These are phyloP conservation scores for Hoplostethus mediterraneus DNA, from an alignment of 2,797 vertebrate genomes.

Conservation along the genomic window DNA sequence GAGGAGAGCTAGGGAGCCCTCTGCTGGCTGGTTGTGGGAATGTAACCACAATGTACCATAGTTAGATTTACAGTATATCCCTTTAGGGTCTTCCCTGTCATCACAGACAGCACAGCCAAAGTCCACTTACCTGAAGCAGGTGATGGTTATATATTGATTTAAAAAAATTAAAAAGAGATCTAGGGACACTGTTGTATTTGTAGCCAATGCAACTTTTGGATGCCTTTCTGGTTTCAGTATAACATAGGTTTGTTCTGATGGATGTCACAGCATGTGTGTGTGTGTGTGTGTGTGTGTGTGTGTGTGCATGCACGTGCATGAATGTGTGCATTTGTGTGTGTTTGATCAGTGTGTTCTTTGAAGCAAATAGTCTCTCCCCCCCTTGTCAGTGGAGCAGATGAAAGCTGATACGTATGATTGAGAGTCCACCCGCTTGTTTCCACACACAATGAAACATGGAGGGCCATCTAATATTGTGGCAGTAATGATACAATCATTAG, in stretches of 20 bases:
- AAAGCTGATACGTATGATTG: constrained; percentile 72
- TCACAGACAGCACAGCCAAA: constrained; percentile 18
- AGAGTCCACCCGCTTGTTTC: constrained; percentile 53
- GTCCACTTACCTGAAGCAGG: constrained; percentile 6
- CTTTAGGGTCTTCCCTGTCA: constrained; percentile 6
- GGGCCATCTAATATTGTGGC: constrained; percentile 54
- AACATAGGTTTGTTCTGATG: constrained; percentile 1
- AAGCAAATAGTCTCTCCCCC: constrained; percentile 68
- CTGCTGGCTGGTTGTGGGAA: constrained; percentile 51
- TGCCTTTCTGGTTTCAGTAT: constrained; percentile 1
- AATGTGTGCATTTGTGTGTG: constrained; percentile 7
- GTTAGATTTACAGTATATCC: too few relatives aligned
- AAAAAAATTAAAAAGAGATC: background rate
- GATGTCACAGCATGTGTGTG: constrained; percentile 18
- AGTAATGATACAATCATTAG: constrained; percentile 61
- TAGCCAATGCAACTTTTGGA: background rate
- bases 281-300: constrained; percentile 40
- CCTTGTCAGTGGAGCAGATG: constrained; percentile 46
- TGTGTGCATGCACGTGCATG: constrained; percentile 3
- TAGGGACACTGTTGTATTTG: background rate
- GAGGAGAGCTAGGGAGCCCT: constrained; percentile 70
- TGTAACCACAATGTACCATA: background rate
- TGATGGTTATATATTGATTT: background rate
- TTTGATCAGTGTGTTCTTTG: constrained; percentile 80
- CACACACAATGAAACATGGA: constrained; percentile 37